A percentile compares a stretch with the other conserved stretches of the same genome.
Evolutionary conservation across 2,113 vertebrate species (phyloP).

Genomic region (Eira barbara): DNA sequence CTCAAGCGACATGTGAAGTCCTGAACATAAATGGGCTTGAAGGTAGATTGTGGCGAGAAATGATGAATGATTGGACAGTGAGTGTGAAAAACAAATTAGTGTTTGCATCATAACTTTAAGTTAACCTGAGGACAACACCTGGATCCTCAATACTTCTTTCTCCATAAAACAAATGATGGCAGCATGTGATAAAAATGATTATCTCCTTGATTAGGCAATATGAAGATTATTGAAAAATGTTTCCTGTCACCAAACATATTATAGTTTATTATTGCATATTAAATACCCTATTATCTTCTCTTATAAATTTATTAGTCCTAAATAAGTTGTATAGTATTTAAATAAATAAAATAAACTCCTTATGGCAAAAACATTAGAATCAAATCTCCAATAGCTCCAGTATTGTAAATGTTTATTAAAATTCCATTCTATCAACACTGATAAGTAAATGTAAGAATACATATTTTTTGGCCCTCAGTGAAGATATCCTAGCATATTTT

Average conservation of each 20-base stretch:
- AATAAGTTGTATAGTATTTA: slow-evolving; percentile 29
- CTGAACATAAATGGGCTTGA: not conserved
- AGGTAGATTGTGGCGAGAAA: not conserved
- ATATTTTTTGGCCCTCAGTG: slow-evolving; percentile 54
- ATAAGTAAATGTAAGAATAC: slow-evolving; percentile 35
- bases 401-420: slow-evolving; percentile 36
- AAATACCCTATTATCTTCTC: not conserved
- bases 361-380: not conserved
- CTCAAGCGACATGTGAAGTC: not conserved
- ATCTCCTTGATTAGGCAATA: not conserved
- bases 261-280: not conserved
- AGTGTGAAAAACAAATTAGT: not conserved
- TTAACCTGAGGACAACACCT: not conserved
- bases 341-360: not conserved
- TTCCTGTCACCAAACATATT: not conserved
- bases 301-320: not conserved
- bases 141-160: not conserved
- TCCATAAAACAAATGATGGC: not conserved
- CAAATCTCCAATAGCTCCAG: not conserved
- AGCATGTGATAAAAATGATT: not conserved
- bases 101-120: not conserved
- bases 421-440: not conserved
- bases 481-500: slow-evolving; percentile 16
- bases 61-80: not conserved
- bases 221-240: not conserved